Base-by-base conservation (phyloP, 2,113 vertebrate genomes). In the Cinclus cinclus region DNA sequence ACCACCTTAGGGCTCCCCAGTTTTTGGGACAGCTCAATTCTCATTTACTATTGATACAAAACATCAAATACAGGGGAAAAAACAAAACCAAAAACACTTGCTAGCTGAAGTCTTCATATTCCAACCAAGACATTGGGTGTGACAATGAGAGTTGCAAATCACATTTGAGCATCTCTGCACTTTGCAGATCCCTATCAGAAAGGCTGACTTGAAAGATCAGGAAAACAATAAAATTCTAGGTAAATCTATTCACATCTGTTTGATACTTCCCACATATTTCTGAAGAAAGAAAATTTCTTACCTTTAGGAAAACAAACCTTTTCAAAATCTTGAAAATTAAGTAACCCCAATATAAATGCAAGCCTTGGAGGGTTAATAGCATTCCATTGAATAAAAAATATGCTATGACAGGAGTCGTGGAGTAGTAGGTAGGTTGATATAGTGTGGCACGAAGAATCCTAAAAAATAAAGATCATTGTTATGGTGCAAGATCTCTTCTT, bases 291-390 rank as follows among this genome's bases (percentile, higher is more conserved):
- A 63, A 42, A 35, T 33, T 68, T 95, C 99, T 99, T 98, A 99
- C 99, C 83, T 97, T 98, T 65, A 96, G 94, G 90, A 97, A 99
- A 68, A 99, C 42, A 35, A 99, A 99, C 86, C 98, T 99, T 84
- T 92, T 98, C 96, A 99, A 90, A 98, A 99, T 99, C 94, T 98
- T 94, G 63, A 99, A 94, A 87, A 99, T 98, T 67, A 99, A 98
- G 80, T 98, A 99, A 13, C 98, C 98, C 99, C 99, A 99, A 97
- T 99, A 99, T 13, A 99, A 65, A 87, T 99, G 99, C 47, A 99
- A 98, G 67, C 97, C 93, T 89, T 99, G 98, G 10, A 99, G 98
- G 41, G 98, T 33, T 90, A 99, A 70, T 41, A 99, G 98, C 95
- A 98, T 97, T 41, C 97, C 95, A 24, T 99, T 99, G 97, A 99